Base-by-base conservation (phyloP, 1,140 invertebrate genomes). In the Drosophila hydei region DNA sequence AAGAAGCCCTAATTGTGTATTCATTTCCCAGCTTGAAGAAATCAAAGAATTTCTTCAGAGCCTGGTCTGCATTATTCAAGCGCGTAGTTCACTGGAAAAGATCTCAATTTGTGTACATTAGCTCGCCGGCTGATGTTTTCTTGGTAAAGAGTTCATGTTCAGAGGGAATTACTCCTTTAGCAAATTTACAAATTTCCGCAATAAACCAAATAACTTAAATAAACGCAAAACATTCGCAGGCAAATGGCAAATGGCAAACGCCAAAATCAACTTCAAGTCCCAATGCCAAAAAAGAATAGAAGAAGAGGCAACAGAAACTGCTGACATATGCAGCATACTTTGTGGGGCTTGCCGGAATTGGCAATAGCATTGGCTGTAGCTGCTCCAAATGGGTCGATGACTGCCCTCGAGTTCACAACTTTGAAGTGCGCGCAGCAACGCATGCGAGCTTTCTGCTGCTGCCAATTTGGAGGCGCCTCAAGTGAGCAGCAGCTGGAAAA, bases 141-240 rank as follows among this genome's bases (percentile, higher is more conserved):
- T 33, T 2, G 30, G 30, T 11, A 33, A 7, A 7, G 33, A 36
- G 16, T 30, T 23, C 40, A 27, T 47, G 51, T n/a, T 11, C 27
- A 56, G 68, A 23, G 14, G 25, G 23, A 33, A 43, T 52, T 80
- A 85, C 67, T 80, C 80, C 81, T 85, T 80, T 79, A 79, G 69
- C 77, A 77, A 85, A 84, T 84, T 84, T 84, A 85, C 79, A 85
- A 84, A 84, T 84, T 84, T 85, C 80, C 80, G 81, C 80, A 84
- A 87, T 87, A 85, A 81, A 77, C 52, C 74, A 85, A 85, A 85
- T 81, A 85, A 87, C 81, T 71, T 80, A 80, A 80, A 74, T 80
- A 81, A 80, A 84, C 71, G 77, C 80, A 84, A 79, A 74, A 77
- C 58, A 74, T 79, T 70, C 60, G 58, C 65, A 71, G 42, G 64